Evolutionary conservation across 35 echinoderm and acorn worm species (phyloP), one percentile per base, ranked within the genome.

Genomic region (Antedon bifida): DNA sequence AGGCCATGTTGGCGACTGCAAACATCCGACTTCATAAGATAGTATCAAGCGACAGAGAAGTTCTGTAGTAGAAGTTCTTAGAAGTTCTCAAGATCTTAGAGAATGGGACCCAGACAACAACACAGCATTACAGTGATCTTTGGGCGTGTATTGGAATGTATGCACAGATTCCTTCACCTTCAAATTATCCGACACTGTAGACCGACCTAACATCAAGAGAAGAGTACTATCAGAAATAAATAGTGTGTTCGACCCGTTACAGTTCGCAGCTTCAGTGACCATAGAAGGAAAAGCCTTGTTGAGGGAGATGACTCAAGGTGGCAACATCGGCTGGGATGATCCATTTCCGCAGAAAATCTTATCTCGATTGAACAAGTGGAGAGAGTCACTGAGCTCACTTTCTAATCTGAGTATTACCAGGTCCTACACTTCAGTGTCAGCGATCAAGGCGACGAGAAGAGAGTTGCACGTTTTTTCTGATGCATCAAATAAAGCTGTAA

Each of bases 1-100:
- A 77, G 75, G 76, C 84, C 56, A 39, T 89, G 31, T 82, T 89
- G 82, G 33, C 30, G 1, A 89, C 87, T 39, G 87, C 87, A 34
- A 89, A 89, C 34, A 89, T 83, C 29, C 74, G 75, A 21, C 87
- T 89, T 32, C 87, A 89, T 32, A 89, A 84, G 76, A 31, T 89
- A 56, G 73, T 76, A 36, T 89, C 88, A 29, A 10, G 34, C 13
- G 11, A 77, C 30, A 7, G 30, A 77, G 34, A 77, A 10, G 30
- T 32, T 30, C 76, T 35, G 3, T 3, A 32, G 2, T 33, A 31
- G 0, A 13, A 80, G 12, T 26, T n/a, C 36, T 7, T 38, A 36
- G 35, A 38, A 26, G 32, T 30, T 38, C 3, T 36, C 36, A 9
- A 3, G n/a, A 36, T 38, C 32, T 38, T 80, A 34, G 33, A 14